phyloP scores from a whole-genome alignment of 2,888 invertebrate genomes.

The Sesamia inferens region DNA sequence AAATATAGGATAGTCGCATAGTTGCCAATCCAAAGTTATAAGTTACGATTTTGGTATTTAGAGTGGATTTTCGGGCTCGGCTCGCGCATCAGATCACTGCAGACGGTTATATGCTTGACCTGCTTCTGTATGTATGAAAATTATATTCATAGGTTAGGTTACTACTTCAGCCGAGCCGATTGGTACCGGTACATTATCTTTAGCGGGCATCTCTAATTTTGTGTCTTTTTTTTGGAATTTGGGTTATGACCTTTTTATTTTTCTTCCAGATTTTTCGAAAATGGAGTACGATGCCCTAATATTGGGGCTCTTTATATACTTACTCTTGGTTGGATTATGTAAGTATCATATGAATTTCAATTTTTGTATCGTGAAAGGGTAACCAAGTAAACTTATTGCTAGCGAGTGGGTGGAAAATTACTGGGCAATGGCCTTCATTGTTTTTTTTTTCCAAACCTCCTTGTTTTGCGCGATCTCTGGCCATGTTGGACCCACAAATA shows the following conservation, averaged over 20 bases:
- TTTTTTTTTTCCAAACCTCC: too few species aligned
- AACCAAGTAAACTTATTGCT: not conserved
- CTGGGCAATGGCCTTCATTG: too few species aligned
- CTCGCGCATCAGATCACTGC: not conserved
- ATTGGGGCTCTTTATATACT: conserved; percentile 75
- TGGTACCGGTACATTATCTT: not conserved
- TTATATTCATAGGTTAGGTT: not conserved
- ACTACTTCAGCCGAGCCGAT: not conserved
- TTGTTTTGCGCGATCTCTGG: too few species aligned
- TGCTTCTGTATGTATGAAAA: not conserved
- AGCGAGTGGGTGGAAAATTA: too few species aligned
- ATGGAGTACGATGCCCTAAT: conserved; percentile 74
- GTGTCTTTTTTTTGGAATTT: too few species aligned
- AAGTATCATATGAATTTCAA: conserved; percentile 57
- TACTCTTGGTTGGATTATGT: conserved; percentile 77
- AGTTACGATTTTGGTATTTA: not conserved
- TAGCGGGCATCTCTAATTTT: too few species aligned
- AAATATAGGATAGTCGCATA: not conserved
- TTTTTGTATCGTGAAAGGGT: too few species aligned
- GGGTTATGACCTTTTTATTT: not conserved
- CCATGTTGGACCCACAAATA: too few species aligned
- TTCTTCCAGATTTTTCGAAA: conserved; percentile 34
- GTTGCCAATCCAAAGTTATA: not conserved
- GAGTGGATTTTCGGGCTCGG: not conserved
- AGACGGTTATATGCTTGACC: not conserved